Evolutionary conservation across 2,888 invertebrate species (phyloP).

Genomic region (Cheilosia variabilis): DNA sequence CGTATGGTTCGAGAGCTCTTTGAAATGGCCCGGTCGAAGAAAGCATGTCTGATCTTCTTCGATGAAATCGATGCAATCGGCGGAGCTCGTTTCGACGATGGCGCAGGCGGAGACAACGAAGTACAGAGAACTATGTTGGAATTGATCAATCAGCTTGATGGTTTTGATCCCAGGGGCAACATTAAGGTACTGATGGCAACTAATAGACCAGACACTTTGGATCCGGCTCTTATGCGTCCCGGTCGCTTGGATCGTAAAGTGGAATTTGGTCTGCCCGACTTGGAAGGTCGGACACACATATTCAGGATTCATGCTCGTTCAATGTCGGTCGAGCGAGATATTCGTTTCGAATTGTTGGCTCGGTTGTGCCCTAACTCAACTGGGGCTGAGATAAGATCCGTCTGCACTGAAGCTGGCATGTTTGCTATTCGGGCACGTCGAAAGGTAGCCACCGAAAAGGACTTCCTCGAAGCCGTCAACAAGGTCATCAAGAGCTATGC

Average conservation of each 20-base stretch:
- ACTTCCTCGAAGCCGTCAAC: slow-evolving; percentile 99
- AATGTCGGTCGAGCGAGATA: slow-evolving; percentile 99
- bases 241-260: slow-evolving; percentile 99
- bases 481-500: slow-evolving; percentile 99
- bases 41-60: slow-evolving; percentile 99
- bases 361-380: slow-evolving; percentile 99
- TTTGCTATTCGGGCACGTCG: slow-evolving; percentile 99
- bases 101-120: slow-evolving; percentile 99
- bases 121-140: slow-evolving; percentile 99
- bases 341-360: slow-evolving; percentile 97
- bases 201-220: slow-evolving; percentile 98
- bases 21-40: slow-evolving; percentile 99
- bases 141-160: slow-evolving; percentile 99
- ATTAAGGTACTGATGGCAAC: slow-evolving; percentile 99
- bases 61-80: slow-evolving; percentile 99
- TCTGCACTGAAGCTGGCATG: slow-evolving; percentile 99
- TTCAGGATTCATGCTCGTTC: slow-evolving; percentile 99
- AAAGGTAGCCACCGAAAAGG: slow-evolving; percentile 99
- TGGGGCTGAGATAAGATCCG: slow-evolving; percentile 94
- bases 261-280: slow-evolving; percentile 99
- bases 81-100: slow-evolving; percentile 99
- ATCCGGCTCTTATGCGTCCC: slow-evolving; percentile 99
- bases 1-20: slow-evolving; percentile 99
- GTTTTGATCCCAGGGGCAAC: slow-evolving; percentile 99
- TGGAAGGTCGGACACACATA: slow-evolving; percentile 98